Evolutionary conservation across 1,140 invertebrate species (phyloP).

Genomic region (Zaprionus davidi): DNA sequence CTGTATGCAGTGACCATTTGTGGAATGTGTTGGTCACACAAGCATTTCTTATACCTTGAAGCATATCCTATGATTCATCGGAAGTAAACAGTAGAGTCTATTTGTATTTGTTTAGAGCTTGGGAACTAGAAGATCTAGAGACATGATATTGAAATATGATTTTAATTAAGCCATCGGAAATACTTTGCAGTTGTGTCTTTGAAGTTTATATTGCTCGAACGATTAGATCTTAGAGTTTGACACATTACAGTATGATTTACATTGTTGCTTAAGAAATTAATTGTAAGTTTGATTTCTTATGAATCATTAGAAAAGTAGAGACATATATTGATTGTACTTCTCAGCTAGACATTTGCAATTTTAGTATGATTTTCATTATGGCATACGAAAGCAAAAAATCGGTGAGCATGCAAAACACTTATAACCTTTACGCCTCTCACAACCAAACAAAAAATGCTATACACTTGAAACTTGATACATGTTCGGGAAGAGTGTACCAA

Average conservation of each 20-base stretch:
- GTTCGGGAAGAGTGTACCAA: too few relatives aligned
- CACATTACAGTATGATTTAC: background rate
- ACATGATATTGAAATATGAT: background rate
- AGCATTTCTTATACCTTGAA: background rate
- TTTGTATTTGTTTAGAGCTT: background rate
- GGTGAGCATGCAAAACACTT: too few relatives aligned
- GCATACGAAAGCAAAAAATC: too few relatives aligned
- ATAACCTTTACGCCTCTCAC: too few relatives aligned
- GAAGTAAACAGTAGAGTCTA: background rate
- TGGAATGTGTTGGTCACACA: background rate
- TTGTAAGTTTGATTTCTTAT: too few relatives aligned
- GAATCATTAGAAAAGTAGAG: too few relatives aligned
- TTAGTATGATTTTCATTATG: too few relatives aligned
- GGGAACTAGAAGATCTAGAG: background rate
- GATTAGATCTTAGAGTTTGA: background rate
- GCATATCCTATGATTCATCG: background rate
- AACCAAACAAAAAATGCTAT: too few relatives aligned
- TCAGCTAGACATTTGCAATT: too few relatives aligned
- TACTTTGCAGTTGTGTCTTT: rapidly evolving
- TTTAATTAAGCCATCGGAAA: background rate
- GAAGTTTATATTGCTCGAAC: background rate
- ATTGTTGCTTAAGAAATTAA: too few relatives aligned
- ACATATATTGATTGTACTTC: too few relatives aligned
- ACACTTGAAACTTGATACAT: too few relatives aligned
- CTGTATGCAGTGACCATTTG: background rate